Base-by-base conservation (phyloP, 2,888 invertebrate species). In the Tupiocoris notatus region DNA sequence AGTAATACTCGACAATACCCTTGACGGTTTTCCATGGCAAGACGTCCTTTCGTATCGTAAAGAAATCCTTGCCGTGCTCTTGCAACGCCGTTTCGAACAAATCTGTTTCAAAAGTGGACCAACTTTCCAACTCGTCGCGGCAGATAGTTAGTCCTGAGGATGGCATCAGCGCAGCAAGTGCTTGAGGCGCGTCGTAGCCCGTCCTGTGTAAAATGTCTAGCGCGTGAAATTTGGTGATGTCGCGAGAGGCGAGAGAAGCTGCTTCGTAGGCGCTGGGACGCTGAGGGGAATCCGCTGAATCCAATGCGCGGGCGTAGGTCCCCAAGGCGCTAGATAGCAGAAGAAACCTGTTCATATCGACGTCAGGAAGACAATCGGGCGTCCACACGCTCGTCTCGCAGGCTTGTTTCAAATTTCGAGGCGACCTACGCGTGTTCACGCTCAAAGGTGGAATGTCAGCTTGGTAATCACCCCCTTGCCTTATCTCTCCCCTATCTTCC, bases 41-140 rank as follows among this genome's bases (percentile, higher is more conserved):
- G 88, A 97, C 98, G 86, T 99, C 98, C 85, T 93, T 92, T 84
- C 97, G 91, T 84, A 99, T 98, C 84, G 98, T 98, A 82, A 93
- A 93, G 85, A 99, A 99, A 88, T 99, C 98, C 87, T 99, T 99
- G 82, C 98, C 98, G 85, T 95, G 96, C 85, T 95, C 95, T 84
- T 95, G 98, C 82, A 99, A 88, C 57, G 98, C 98, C 86, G 99
- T 98, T 86, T 99, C 99, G 85, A 99, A 99, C 77, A 99, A 89
- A 86, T 96, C 97, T 71, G 98, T 98, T 85, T 99, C 99, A 12
- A 96, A 94, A 59, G 98, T 96, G 81, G 98, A 97, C 99, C 99
- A 99, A 86, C 98, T 98, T 86, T 99, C 99, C 93, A 99, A 96
- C 87, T 99, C 98, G 87, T 99, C 99, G 81, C 98, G 90, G 24